phyloP scores from a whole-genome alignment of 2,888 invertebrate genomes.

The Pocota personata region DNA sequence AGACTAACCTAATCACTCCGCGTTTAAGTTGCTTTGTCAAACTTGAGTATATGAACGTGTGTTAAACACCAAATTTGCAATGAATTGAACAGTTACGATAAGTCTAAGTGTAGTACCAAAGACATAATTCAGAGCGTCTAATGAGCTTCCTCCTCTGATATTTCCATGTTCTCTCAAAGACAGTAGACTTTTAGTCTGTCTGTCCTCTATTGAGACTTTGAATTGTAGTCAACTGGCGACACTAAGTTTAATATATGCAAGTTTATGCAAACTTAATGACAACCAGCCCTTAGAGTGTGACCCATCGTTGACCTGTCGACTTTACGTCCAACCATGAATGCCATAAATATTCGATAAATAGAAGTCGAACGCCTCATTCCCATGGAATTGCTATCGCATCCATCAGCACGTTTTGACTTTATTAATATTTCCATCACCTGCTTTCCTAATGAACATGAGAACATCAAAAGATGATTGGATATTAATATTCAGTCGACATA shows the following conservation, averaged over 20 bases:
- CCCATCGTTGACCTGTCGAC: neutral
- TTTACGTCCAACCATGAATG: neutral
- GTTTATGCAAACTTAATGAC: neutral
- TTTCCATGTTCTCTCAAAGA: too few species aligned
- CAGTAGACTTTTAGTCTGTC: too few species aligned
- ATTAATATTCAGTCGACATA: slow-evolving; percentile 47
- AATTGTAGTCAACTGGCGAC: neutral
- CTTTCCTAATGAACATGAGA: slow-evolving; percentile 35
- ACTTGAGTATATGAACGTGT: too few species aligned
- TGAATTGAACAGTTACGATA: too few species aligned
- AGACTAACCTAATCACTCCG: too few species aligned
- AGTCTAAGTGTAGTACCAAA: too few species aligned
- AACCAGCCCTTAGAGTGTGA: neutral
- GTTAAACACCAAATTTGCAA: too few species aligned
- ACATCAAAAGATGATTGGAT: slow-evolving; percentile 42
- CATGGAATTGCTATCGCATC: slow-evolving; percentile 1
- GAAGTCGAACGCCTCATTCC: slow-evolving; percentile 19
- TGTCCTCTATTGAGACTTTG: neutral
- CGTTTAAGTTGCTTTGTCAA: too few species aligned
- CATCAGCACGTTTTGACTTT: slow-evolving; percentile 2
- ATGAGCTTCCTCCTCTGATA: too few species aligned
- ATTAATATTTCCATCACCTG: slow-evolving; percentile 46
- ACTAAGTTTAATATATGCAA: neutral
- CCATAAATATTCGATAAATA: neutral
- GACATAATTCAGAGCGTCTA: too few species aligned